phyloP scores from a whole-genome alignment of 1,140 invertebrate genomes.

The Saccostrea cuccullata region DNA sequence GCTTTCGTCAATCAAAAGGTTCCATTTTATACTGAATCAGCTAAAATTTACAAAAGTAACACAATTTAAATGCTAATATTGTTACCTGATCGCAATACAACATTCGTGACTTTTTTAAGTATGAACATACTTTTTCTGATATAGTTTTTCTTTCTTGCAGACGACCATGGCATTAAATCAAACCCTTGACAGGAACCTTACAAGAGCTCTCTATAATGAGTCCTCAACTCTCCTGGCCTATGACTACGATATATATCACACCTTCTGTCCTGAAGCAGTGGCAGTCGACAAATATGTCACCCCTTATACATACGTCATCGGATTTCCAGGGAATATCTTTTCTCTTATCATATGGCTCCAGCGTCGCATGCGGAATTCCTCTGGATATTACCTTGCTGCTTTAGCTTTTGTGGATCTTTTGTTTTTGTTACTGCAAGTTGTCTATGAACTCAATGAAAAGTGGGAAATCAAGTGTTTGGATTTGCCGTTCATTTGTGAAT shows the following conservation, averaged over 20 bases:
- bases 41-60: too few species aligned
- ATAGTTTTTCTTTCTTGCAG: neutral
- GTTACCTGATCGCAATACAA: too few species aligned
- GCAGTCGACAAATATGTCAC: conserved; percentile 63
- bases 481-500: conserved; percentile 70
- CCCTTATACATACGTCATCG: conserved; percentile 68
- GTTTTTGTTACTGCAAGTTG: conserved; percentile 67
- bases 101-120: too few species aligned
- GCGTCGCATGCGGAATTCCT: conserved; percentile 70
- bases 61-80: too few species aligned
- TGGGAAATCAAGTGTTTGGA: conserved; percentile 70
- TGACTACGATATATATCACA: neutral
- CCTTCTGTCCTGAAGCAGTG: conserved; percentile 40
- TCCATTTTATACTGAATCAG: too few species aligned
- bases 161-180: neutral
- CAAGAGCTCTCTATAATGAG: neutral
- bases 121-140: neutral
- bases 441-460: conserved; percentile 72
- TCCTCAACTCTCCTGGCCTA: neutral
- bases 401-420: conserved; percentile 70
- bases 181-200: neutral
- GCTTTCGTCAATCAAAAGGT: too few species aligned
- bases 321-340: conserved; percentile 72
- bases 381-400: conserved; percentile 73
- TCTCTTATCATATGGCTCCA: conserved; percentile 72